phyloP scores from a whole-genome alignment of 1,140 invertebrate species.

The Drosophila murphyi region DNA sequence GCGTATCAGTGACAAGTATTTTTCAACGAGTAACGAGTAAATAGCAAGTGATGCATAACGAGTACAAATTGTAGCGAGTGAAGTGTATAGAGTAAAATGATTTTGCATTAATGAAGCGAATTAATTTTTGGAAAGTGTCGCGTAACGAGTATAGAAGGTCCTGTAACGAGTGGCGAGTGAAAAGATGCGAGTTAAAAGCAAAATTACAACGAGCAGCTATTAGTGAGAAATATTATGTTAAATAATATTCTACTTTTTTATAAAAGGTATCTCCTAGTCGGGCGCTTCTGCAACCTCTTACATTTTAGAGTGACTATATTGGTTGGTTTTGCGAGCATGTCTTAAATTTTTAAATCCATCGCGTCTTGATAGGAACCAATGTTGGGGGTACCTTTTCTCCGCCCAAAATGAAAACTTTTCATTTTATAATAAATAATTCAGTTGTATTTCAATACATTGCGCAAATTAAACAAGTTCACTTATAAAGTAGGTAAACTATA shows the following conservation, averaged over 20 bases:
- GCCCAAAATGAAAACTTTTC: slow-evolving; percentile 24
- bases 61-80: neutral
- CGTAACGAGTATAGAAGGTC: neutral
- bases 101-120: too few relatives aligned
- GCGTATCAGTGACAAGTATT: neutral
- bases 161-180: neutral
- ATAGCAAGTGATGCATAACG: neutral
- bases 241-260: neutral
- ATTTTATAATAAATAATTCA: slow-evolving; percentile 54
- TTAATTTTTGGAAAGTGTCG: too few relatives aligned
- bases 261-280: slow-evolving; percentile 1
- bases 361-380: neutral
- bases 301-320: neutral
- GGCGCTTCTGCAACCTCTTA: neutral
- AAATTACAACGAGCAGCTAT: neutral
- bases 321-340: neutral
- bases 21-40: neutral
- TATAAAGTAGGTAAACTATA: slow-evolving; percentile 54
- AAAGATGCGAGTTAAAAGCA: too few relatives aligned
- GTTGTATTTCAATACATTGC: slow-evolving; percentile 51
- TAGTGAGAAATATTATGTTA: neutral
- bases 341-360: slow-evolving; percentile 11
- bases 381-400: neutral
- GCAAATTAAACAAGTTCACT: slow-evolving; percentile 64
- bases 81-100: neutral